These are phyloP conservation scores for Taxidea taxus DNA, from an alignment of 2,113 vertebrate species.

Conservation along the genomic window DNA sequence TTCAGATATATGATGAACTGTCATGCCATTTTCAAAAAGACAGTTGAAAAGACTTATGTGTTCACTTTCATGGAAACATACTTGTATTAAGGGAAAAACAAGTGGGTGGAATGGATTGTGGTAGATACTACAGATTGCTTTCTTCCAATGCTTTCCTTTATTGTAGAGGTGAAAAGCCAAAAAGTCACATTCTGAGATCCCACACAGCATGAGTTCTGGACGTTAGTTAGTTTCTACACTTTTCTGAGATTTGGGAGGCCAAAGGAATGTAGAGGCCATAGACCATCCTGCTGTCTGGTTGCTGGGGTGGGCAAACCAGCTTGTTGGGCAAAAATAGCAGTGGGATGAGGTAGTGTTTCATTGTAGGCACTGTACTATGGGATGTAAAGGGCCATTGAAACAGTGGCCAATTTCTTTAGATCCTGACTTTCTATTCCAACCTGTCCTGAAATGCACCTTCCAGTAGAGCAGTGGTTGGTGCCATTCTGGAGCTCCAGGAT, in stretches of 20 bases:
- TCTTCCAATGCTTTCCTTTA: background rate
- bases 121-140: background rate
- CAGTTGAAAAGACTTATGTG: background rate
- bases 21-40: background rate
- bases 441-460: background rate
- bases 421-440: background rate
- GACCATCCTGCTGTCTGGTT: background rate
- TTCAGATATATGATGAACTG: background rate
- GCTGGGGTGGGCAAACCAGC: background rate
- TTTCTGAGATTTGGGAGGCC: background rate
- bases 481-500: background rate
- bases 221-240: background rate
- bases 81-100: background rate
- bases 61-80: background rate
- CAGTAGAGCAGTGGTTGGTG: background rate
- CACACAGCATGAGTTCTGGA: too few species aligned
- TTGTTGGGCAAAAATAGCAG: background rate
- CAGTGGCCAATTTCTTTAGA: background rate
- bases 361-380: background rate
- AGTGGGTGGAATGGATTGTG: too few species aligned
- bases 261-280: background rate
- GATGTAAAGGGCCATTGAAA: fast-evolving
- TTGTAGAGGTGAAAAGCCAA: background rate
- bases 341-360: background rate
- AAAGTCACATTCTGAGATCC: background rate